Percentiles rank a stretch among this genome's conserved stretches.
These are phyloP conservation scores for Lepisosteus oculatus DNA, from an alignment of 2,113 vertebrate genomes.

Conservation along the genomic window DNA sequence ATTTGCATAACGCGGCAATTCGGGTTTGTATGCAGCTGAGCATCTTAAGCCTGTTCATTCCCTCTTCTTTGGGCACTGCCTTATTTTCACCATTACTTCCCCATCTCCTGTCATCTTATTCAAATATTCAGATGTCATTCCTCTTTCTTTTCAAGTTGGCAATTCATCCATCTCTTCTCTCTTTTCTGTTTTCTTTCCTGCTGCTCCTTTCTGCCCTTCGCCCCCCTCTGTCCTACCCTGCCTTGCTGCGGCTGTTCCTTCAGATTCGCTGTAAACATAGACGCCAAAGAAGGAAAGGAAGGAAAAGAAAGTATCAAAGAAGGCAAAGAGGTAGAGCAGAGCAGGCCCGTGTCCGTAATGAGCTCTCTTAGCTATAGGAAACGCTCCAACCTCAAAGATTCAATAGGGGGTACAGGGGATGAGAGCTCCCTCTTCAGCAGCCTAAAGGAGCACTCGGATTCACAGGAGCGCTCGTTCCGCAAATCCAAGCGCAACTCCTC, in stretches of 20 bases:
- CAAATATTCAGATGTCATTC: constrained; percentile 12
- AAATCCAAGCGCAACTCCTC: constrained; percentile 49
- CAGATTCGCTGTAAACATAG: constrained; percentile 66
- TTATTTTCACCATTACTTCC: constrained; percentile 1
- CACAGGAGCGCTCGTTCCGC: constrained; percentile 69
- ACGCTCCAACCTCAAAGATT: constrained; percentile 77
- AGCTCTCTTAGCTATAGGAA: constrained; percentile 94
- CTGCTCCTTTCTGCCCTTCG: constrained; percentile 20
- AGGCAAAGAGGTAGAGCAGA: constrained; percentile 70
- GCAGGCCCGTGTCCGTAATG: constrained; percentile 74
- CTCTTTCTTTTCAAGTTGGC: constrained; percentile 29
- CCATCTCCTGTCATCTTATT: constrained; percentile 9
- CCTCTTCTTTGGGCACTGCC: not conserved
- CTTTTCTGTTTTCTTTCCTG: constrained; percentile 29
- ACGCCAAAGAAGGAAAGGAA: constrained; percentile 59
- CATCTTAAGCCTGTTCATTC: constrained; percentile 4
- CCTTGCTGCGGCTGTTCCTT: constrained; percentile 11
- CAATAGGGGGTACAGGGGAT: constrained; percentile 75
- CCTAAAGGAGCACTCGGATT: constrained; percentile 68
- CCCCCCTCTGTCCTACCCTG: not conserved
- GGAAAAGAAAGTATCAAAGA: constrained; percentile 69
- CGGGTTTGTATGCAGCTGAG: not conserved
- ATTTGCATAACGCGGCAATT: constrained; percentile 15
- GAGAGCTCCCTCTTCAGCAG: constrained; percentile 78
- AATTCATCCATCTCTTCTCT: constrained; percentile 32